These are phyloP conservation scores for Mythimna vitellina DNA, from an alignment of 2,888 invertebrate species.

Conservation along the genomic window DNA sequence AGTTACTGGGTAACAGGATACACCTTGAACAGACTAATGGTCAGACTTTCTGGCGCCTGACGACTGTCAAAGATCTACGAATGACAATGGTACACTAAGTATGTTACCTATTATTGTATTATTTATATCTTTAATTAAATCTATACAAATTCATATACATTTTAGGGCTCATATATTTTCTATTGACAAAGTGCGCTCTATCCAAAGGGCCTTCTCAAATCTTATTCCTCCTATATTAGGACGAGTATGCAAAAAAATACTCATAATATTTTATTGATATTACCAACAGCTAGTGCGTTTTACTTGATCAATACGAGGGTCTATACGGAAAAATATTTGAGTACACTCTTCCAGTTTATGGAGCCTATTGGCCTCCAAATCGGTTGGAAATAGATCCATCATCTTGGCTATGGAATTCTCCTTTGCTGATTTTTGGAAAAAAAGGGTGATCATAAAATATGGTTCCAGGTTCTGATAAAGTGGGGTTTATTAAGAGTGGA, in stretches of 20 bases:
- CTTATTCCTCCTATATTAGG: constrained; percentile 56
- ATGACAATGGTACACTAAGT: no score
- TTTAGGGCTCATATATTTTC: constrained; percentile 22
- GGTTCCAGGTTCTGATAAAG: background rate
- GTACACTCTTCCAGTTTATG: constrained; percentile 51
- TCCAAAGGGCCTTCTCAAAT: constrained; percentile 41
- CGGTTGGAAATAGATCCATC: constrained; percentile 43
- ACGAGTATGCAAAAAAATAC: constrained; percentile 64
- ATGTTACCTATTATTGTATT: background rate
- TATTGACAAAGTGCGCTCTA: constrained; percentile 35
- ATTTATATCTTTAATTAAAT: constrained; percentile 1
- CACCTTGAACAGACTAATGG: no score
- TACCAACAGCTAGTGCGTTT: constrained; percentile 53
- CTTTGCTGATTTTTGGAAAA: constrained; percentile 20
- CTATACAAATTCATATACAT: background rate
- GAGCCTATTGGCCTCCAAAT: constrained; percentile 36
- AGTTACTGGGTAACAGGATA: no score
- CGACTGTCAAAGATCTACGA: no score
- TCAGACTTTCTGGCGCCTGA: no score
- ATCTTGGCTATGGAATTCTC: constrained; percentile 13
- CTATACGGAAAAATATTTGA: constrained; percentile 27
- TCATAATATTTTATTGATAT: constrained; percentile 75
- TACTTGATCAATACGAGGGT: constrained; percentile 48
- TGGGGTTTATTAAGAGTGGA: background rate
- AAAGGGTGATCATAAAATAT: constrained; percentile 27